phyloP scores from a whole-genome alignment of 1,140 invertebrate species.

The Drosophila equinoxialis region DNA sequence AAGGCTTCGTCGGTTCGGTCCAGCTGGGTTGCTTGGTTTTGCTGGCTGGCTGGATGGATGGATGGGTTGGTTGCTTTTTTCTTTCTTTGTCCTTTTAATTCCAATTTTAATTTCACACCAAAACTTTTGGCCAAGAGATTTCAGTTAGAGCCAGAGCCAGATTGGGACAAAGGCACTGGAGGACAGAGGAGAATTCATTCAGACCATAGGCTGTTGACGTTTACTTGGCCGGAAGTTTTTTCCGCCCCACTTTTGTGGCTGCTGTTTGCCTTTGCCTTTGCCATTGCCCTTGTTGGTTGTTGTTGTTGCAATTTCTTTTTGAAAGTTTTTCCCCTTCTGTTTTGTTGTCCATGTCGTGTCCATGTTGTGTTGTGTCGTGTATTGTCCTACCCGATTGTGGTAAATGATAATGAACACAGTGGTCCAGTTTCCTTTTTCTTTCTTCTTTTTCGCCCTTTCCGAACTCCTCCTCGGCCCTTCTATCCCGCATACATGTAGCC shows the following conservation, averaged over 20 bases:
- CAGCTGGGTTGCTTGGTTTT: background rate
- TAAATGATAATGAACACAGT: slow-evolving; percentile 70
- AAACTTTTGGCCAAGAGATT: slow-evolving; percentile 53
- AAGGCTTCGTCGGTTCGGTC: background rate
- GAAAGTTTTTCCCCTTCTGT: slow-evolving; percentile 53
- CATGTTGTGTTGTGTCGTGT: slow-evolving; percentile 54
- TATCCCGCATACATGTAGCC: background rate
- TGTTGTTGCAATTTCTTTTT: slow-evolving; percentile 56
- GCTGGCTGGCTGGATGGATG: background rate
- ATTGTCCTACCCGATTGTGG: slow-evolving; percentile 50
- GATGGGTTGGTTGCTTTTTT: background rate
- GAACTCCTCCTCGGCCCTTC: background rate
- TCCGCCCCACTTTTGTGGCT: background rate
- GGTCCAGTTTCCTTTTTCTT: slow-evolving; percentile 43
- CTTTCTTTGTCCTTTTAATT: slow-evolving; percentile 68
- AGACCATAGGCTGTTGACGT: slow-evolving; percentile 2
- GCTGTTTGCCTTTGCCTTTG: background rate
- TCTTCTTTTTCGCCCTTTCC: slow-evolving; percentile 38
- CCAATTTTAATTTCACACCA: slow-evolving; percentile 74
- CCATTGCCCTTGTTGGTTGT: slow-evolving; percentile 1
- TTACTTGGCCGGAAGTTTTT: slow-evolving; percentile 17
- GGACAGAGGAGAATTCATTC: background rate
- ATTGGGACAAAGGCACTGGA: background rate
- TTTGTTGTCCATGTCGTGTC: slow-evolving; percentile 33
- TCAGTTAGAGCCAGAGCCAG: background rate